Percentiles rank a stretch among this genome's conserved stretches.
Conservation (phyloP, 2,888 invertebrate species). For the Plebejus argus region DNA sequence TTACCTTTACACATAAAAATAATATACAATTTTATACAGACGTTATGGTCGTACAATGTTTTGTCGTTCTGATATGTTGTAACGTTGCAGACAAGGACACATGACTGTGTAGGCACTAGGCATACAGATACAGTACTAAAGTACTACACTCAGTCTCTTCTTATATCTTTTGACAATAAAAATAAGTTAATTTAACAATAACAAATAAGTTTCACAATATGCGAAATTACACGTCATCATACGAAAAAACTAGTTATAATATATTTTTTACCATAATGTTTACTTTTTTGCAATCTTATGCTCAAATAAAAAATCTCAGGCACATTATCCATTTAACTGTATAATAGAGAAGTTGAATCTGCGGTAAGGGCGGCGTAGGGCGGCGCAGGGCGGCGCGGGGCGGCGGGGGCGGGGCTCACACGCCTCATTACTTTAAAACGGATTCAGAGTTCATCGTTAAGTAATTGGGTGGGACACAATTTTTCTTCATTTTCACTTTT, state of each 20-base stretch:
- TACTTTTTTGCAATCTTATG: constrained; percentile 51
- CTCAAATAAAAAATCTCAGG: neutral
- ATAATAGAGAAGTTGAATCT: constrained; percentile 3
- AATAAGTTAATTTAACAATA: too few relatives aligned
- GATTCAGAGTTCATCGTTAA: constrained; percentile 25
- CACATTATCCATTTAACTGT: constrained; percentile 17
- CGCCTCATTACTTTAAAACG: constrained; percentile 27
- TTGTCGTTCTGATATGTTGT: too few relatives aligned
- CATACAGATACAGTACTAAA: too few relatives aligned
- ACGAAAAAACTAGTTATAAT: neutral
- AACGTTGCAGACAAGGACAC: too few relatives aligned
- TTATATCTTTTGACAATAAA: too few relatives aligned
- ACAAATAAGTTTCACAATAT: too few relatives aligned
- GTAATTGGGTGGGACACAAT: constrained; percentile 21
- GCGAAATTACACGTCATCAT: neutral
- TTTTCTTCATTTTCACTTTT: constrained; percentile 17
- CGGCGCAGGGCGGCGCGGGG: neutral
- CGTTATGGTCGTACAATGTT: too few relatives aligned
- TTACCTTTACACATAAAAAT: neutral
- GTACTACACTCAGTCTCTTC: too few relatives aligned
- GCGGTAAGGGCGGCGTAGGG: neutral
- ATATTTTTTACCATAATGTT: neutral
- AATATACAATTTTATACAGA: too few relatives aligned
- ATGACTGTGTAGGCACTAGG: too few relatives aligned
- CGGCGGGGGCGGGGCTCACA: constrained; percentile 10